These are phyloP conservation scores for Xylota sylvarum DNA, from an alignment of 2,888 invertebrate genomes.

Conservation along the genomic window DNA sequence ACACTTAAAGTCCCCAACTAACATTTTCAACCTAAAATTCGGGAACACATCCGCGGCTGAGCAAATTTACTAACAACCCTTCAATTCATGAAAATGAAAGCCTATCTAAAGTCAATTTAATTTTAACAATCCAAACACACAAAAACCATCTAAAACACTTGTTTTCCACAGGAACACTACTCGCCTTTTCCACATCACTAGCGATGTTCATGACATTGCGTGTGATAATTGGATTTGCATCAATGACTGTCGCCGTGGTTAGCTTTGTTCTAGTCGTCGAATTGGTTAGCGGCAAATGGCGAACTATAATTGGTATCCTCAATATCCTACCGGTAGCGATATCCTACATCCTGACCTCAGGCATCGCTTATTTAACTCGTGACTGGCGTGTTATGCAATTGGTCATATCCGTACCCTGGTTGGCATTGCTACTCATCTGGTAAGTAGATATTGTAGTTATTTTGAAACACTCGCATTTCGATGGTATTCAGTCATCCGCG, in stretches of 20 bases:
- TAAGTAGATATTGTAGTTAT: slow-evolving; percentile 81
- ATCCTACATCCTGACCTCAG: slow-evolving; percentile 87
- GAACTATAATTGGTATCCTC: slow-evolving; percentile 88
- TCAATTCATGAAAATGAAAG: too few relatives aligned
- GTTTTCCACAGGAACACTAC: slow-evolving; percentile 83
- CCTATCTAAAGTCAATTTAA: not conserved
- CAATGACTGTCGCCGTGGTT: slow-evolving; percentile 88
- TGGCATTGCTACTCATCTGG: slow-evolving; percentile 86
- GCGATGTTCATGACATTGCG: slow-evolving; percentile 86
- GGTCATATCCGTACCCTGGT: slow-evolving; percentile 87
- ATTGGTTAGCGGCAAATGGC: slow-evolving; percentile 88
- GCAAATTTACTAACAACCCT: too few relatives aligned
- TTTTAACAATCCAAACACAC: too few relatives aligned
- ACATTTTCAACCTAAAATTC: too few relatives aligned
- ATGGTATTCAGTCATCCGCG: slow-evolving; percentile 20
- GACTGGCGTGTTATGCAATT: slow-evolving; percentile 87
- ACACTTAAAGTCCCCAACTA: too few relatives aligned
- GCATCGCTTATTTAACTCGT: slow-evolving; percentile 87
- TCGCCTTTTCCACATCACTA: slow-evolving; percentile 87
- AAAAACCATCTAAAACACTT: slow-evolving; percentile 3
- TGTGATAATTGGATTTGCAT: slow-evolving; percentile 87
- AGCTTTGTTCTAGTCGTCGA: slow-evolving; percentile 89
- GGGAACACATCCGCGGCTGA: too few relatives aligned
- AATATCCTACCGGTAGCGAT: slow-evolving; percentile 88
- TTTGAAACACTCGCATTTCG: slow-evolving; percentile 1